Base-by-base conservation (phyloP, 2,888 invertebrate species). In the Campoplex nolae region DNA sequence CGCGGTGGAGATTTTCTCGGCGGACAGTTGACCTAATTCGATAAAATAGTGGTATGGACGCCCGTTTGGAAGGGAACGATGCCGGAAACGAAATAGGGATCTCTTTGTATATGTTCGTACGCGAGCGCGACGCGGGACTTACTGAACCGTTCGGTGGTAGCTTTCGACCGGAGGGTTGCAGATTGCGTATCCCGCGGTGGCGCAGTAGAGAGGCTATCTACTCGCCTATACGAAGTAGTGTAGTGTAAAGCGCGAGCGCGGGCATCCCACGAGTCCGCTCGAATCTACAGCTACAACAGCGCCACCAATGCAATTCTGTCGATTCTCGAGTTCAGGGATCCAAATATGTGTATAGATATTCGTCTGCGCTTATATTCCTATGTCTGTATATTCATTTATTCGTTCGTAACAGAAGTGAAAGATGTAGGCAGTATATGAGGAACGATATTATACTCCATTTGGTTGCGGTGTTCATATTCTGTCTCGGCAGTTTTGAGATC, bases 51-150 rank as follows among this genome's bases (percentile, higher is more conserved):
- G 73, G 65, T 80, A 54, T 80, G 81, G 62, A 77, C 71, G 65
- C 82, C 76, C 62, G 62, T 32, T 45, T 81, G 58, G 65, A 38
- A 56, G 78, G 62, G 54, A 68, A 75, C 67, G 70, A 80, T 54
- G 67, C 45, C 58, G 58, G 38, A 54, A 83, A 84, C 70, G 68
- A 74, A 67, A 62, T 32, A 32, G 78, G 81, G 80, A 84, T 85
- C 73, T 86, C 79, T 62, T 32, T 62, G 62, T 82, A 86, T 75
- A 71, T 85, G 85, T 82, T 86, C 89, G 88, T 85, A 85, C 90
- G 90, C 90, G 88, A 88, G 88, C 88, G 88, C 89, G 86, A 86
- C 90, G 90, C 90, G 90, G 88, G 88, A 89, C 88, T 89, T 85
- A 90, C 90, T 90, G 90, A 89, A 82, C 85, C 80, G 68, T 76